phyloP scores from a whole-genome alignment of 2,888 invertebrate genomes.

The Thumatha senex region DNA sequence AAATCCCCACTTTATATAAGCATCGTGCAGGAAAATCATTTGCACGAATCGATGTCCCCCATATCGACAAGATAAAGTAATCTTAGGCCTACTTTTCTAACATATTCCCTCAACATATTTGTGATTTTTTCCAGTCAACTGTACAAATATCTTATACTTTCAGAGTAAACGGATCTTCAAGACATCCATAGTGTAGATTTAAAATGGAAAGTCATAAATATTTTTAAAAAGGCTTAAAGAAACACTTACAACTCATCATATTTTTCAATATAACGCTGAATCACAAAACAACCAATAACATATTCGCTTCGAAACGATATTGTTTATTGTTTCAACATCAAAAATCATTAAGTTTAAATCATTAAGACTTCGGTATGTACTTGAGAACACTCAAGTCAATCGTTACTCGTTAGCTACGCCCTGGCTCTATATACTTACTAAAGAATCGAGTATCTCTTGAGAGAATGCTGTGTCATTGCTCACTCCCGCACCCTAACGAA shows the following conservation, averaged over 20 bases:
- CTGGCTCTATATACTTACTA: constrained; percentile 65
- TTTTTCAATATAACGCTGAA: constrained; percentile 4
- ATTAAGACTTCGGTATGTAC: constrained; percentile 54
- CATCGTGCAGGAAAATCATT: neutral
- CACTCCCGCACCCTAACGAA: constrained; percentile 55
- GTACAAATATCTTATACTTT: too few relatives aligned
- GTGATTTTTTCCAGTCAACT: too few relatives aligned
- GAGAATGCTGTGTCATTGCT: constrained; percentile 78
- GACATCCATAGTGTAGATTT: too few relatives aligned
- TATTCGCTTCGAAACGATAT: constrained; percentile 14
- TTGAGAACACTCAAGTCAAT: constrained; percentile 69
- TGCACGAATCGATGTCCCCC: too few relatives aligned
- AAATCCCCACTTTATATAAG: neutral
- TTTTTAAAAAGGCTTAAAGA: neutral
- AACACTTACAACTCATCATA: neutral
- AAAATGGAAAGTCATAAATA: too few relatives aligned
- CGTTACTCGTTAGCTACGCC: constrained; percentile 73
- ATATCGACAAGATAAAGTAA: too few relatives aligned
- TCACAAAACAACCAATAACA: constrained; percentile 11
- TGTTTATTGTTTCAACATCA: constrained; percentile 46
- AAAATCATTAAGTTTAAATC: constrained; percentile 48
- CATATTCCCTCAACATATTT: too few relatives aligned
- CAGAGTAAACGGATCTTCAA: too few relatives aligned
- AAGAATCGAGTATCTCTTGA: constrained; percentile 78
- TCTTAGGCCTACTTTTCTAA: too few relatives aligned